Base-by-base conservation (phyloP, 2,888 invertebrate genomes). In the Pseudococcus viburni region DNA sequence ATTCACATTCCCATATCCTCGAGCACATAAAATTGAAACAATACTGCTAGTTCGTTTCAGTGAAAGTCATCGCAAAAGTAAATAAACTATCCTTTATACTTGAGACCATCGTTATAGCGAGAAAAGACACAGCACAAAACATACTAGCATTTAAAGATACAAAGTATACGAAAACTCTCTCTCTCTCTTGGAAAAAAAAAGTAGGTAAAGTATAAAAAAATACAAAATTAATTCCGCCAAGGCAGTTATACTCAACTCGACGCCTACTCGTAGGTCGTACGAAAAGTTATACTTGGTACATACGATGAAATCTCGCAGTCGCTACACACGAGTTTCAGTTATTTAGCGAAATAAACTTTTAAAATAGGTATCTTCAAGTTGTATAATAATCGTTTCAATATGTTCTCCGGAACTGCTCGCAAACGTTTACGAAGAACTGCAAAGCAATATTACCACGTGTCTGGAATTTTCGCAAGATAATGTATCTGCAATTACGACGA, bases 351-450 rank as follows among this genome's bases (percentile, higher is more conserved):
- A 8, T 68, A 68, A 64, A 68, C 68, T 68, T 68, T 68, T 26
- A 68, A 68, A 68, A 68, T 68, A 68, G 68, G 26, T 68, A 68
- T 68, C 68, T 68, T 68, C 26, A 68, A 68, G 68, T 68, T 26
- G 68, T 68, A 68, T 68, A 68, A 68, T 68, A 68, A 68, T 68
- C 68, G 68, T 68, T 68, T 68, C 68, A 26, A 68, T 68, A 19
- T 68, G 68, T 68, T 68, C 68, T 68, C 68, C 68, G 22, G 68
- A 68, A 68, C 68, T 68, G 26, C 68, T 68, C 26, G 26, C 68
- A 26, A 68, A 68, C 68, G 68, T 68, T 68, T 22, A 26, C 68
- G 26, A 26, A 68, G 68, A 68, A 68, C 68, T 68, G 68, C 68
- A 68, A 26, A 68, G 68, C 68, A 68, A 68, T 68, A 68, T 68